These are phyloP conservation scores for Musca vetustissima DNA, from an alignment of 1,140 invertebrate genomes.

Conservation along the genomic window DNA sequence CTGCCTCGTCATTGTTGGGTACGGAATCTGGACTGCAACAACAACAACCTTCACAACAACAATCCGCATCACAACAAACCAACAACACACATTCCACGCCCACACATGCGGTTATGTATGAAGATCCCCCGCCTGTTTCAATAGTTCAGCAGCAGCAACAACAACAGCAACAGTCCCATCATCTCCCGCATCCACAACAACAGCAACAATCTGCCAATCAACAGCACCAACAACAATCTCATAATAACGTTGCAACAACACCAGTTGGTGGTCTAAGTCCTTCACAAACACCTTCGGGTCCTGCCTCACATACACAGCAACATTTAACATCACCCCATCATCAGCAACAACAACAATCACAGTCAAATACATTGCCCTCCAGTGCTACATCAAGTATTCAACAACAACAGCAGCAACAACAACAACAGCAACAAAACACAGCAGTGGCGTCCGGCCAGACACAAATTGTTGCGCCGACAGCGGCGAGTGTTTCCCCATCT, in stretches of 20 bases:
- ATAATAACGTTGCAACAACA: slow-evolving; percentile 42
- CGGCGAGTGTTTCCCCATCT: slow-evolving; percentile 56
- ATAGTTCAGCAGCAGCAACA: slow-evolving; percentile 41
- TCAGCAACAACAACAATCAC: slow-evolving; percentile 45
- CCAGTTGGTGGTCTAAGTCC: slow-evolving; percentile 49
- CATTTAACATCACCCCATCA: slow-evolving; percentile 53
- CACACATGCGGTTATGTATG: slow-evolving; percentile 54
- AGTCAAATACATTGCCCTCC: slow-evolving; percentile 42
- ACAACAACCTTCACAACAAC: slow-evolving; percentile 34
- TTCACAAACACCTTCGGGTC: slow-evolving; percentile 45
- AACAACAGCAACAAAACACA: slow-evolving; percentile 48
- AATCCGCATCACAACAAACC: slow-evolving; percentile 43
- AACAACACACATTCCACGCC: slow-evolving; percentile 53
- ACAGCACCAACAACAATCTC: slow-evolving; percentile 41
- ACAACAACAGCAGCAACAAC: slow-evolving; percentile 39
- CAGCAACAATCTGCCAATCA: slow-evolving; percentile 30
- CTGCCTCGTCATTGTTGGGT: slow-evolving; percentile 34
- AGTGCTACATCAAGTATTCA: slow-evolving; percentile 40
- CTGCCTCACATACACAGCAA: slow-evolving; percentile 42
- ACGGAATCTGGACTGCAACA: slow-evolving; percentile 19
- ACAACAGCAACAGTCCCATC: slow-evolving; percentile 34
- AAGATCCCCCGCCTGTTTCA: slow-evolving; percentile 52
- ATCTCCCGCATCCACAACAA: slow-evolving; percentile 38
- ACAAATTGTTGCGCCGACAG: slow-evolving; percentile 55
- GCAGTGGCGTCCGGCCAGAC: slow-evolving; percentile 51